Base-by-base conservation (phyloP, 1,140 invertebrate species). In the Tetramorium alpestre region DNA sequence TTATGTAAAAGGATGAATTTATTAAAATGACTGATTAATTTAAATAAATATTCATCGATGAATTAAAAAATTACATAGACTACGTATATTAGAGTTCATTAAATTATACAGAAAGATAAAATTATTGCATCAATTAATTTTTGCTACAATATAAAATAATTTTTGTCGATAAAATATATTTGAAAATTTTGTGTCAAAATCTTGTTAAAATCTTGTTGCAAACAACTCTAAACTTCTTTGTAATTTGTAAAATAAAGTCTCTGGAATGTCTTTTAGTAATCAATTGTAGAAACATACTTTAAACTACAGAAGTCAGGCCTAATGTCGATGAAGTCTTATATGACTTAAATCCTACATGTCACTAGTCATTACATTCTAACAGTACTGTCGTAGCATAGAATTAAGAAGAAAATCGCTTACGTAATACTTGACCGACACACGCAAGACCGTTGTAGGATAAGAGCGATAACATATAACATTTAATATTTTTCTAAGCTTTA, bases 321-420 rank as follows among this genome's bases (percentile, higher is more conserved):
- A 47, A 54, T 38, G 60, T 49, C 44, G 22, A 10, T 78, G 47
- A 85, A 85, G 73, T 65, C 82, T 65, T 85, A 65, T 25, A 51
- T 51, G 47, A 56, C 18, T 84, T 18, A 33, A 73, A 5, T 49
- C 77, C n/a, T 38, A 56, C 18, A 56, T 77, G 70, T 72, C 76
- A 58, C 60, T 78, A 28, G 41, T 78, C 51, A 87, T 87, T 89
- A 88, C 41, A 54, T 78, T 65, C 69, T 38, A 75, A 60, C 49
- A 76, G 18, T 11, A 69, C 22, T 47, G 41, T 75, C 47, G 16
- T 28, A 56, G 41, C 11, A 18, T 70, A 75, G 47, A 81, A 82
- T 87, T 89, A 86, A 89, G 22, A 88, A 51, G 13, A 54, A 67
- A 60, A 70, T 51, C 28, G 28, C 58, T 89, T 89, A 89, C 22